These are phyloP conservation scores for Nymphalis io DNA, from an alignment of 1,140 invertebrate species.

Conservation along the genomic window DNA sequence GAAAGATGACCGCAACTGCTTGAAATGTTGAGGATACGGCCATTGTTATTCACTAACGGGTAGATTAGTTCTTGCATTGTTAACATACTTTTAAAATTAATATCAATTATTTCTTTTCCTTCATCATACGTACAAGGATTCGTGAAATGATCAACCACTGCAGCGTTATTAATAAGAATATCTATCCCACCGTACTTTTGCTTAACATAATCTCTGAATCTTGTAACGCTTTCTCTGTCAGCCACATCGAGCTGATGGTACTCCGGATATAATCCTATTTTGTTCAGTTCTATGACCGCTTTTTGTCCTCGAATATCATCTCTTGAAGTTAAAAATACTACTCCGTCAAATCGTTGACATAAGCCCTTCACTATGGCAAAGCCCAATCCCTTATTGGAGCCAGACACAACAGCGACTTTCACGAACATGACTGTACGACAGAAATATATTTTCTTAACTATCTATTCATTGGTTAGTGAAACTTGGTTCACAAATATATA, in stretches of 20 bases:
- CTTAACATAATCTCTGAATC: constrained; percentile 82
- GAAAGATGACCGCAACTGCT: constrained; percentile 84
- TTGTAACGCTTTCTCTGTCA: constrained; percentile 81
- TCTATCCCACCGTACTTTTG: constrained; percentile 87
- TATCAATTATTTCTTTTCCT: constrained; percentile 83
- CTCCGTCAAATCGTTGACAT: constrained; percentile 82
- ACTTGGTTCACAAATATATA: no score
- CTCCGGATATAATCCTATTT: constrained; percentile 76
- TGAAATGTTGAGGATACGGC: constrained; percentile 87
- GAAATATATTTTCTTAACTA: no score
- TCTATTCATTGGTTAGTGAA: no score
- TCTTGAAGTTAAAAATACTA: constrained; percentile 84
- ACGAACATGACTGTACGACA: constrained; percentile 53
- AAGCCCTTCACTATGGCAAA: constrained; percentile 85
- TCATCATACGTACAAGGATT: constrained; percentile 80
- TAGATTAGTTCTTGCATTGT: constrained; percentile 84
- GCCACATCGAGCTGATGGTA: constrained; percentile 87
- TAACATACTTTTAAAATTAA: constrained; percentile 85
- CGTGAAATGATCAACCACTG: constrained; percentile 83
- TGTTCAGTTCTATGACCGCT: constrained; percentile 81
- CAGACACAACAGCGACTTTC: constrained; percentile 83
- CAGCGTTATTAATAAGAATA: constrained; percentile 92
- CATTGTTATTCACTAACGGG: constrained; percentile 84
- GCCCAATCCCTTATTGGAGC: constrained; percentile 89
- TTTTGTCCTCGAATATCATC: constrained; percentile 79